Percentiles rank a stretch among this genome's conserved stretches.
Evolutionary conservation across 2,113 vertebrate genomes (phyloP).

Genomic region (Trichechus manatus): DNA sequence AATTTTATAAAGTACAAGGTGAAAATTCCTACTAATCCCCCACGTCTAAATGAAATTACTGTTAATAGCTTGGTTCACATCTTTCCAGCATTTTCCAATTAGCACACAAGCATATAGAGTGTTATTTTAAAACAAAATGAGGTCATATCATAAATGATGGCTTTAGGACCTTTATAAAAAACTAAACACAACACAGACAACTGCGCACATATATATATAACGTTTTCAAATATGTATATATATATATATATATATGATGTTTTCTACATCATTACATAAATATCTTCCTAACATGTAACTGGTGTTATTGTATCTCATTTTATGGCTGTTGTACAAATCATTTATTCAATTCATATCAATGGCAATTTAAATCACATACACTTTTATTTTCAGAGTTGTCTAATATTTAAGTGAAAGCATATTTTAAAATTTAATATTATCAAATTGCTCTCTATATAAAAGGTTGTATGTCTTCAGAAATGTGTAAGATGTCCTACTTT

Average conservation of each 20-base stretch:
- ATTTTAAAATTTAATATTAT: background rate
- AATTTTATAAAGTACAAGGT: constrained; percentile 28
- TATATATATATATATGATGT: background rate
- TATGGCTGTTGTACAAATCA: background rate
- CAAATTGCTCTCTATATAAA: background rate
- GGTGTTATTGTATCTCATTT: background rate
- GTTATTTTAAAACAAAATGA: constrained; percentile 20
- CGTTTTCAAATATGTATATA: background rate
- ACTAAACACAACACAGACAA: background rate
- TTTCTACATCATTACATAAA: background rate
- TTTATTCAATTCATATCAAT: background rate
- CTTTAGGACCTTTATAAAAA: background rate
- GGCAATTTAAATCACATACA: background rate
- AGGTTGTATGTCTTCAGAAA: background rate
- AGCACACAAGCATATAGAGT: background rate
- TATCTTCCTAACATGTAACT: background rate
- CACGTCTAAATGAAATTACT: background rate
- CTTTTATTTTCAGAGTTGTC: constrained; percentile 31
- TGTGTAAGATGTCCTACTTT: background rate
- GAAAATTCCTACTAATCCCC: background rate
- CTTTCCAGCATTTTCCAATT: background rate
- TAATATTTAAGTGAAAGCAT: background rate
- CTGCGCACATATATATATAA: too few relatives aligned
- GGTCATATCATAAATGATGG: background rate
- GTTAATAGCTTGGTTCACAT: background rate